Conservation (phyloP, 2,113 vertebrate genomes). For the Chaetops frenatus region DNA sequence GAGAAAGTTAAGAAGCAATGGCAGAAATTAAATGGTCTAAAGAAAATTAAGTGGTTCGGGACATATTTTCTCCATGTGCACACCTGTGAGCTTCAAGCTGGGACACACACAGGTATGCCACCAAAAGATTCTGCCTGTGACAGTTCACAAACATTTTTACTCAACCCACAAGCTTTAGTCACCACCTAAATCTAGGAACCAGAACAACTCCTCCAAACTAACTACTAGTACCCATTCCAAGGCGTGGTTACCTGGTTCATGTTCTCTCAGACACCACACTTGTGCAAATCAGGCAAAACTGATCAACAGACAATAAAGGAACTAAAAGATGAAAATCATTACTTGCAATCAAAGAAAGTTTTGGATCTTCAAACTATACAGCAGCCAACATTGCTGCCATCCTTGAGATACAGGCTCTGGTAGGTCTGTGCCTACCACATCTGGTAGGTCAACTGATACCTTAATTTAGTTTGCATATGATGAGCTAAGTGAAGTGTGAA, state of each 20-base stretch:
- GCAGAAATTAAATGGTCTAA: neutral
- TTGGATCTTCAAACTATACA: neutral
- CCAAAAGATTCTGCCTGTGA: neutral
- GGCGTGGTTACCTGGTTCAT: neutral
- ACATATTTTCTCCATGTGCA: neutral
- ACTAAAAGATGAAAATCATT: neutral
- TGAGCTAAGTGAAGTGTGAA: neutral
- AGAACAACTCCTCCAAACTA: neutral
- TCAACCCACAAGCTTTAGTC: neutral
- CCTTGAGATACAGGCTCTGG: neutral
- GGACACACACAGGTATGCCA: no score
- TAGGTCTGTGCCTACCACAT: neutral
- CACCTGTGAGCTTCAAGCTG: neutral
- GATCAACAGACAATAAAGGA: neutral
- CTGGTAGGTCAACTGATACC: neutral
- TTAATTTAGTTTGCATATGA: neutral
- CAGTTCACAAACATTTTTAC: neutral
- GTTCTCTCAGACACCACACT: neutral
- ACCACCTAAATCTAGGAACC: neutral
- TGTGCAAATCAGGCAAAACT: neutral
- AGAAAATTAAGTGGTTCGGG: neutral
- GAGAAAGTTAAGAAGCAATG: neutral
- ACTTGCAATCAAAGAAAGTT: neutral
- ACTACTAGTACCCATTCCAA: neutral
- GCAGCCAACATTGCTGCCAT: neutral